Conservation (phyloP, 64 coral and sea anemone genomes). For the Platygyra sinensis region DNA sequence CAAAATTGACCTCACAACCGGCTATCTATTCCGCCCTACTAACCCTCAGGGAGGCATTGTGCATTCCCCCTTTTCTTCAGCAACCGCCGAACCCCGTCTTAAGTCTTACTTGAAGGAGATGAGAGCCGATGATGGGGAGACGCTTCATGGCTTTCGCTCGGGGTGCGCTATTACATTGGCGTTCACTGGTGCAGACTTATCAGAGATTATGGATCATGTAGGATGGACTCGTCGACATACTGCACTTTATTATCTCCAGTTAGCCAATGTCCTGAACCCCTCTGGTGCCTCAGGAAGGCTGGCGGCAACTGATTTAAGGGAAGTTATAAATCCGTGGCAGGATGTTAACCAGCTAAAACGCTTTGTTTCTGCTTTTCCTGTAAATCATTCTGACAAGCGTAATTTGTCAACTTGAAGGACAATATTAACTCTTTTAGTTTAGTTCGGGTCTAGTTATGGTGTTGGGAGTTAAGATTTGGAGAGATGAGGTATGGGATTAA, state of each 20-base stretch:
- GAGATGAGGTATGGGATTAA: too few relatives aligned
- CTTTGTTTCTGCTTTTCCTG: neutral
- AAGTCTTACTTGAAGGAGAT: neutral
- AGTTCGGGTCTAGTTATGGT: too few relatives aligned
- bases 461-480: too few relatives aligned
- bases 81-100: neutral
- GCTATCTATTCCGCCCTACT: constrained; percentile 19
- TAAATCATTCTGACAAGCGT: too few relatives aligned
- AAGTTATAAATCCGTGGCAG: neutral
- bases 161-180: constrained; percentile 6
- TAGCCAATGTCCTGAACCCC: neutral
- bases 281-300: neutral
- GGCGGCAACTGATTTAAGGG: neutral
- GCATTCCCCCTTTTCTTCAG: neutral
- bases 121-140: neutral
- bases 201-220: constrained; percentile 14
- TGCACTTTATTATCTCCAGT: neutral
- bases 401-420: too few relatives aligned
- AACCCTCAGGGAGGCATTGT: neutral
- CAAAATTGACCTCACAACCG: neutral
- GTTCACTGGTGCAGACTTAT: neutral
- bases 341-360: neutral
- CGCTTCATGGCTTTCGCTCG: neutral
- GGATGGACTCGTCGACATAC: constrained; percentile 10
- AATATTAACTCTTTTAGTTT: too few relatives aligned